phyloP scores from a whole-genome alignment of 2,797 vertebrate species.

The Clarias laeviceps region DNA sequence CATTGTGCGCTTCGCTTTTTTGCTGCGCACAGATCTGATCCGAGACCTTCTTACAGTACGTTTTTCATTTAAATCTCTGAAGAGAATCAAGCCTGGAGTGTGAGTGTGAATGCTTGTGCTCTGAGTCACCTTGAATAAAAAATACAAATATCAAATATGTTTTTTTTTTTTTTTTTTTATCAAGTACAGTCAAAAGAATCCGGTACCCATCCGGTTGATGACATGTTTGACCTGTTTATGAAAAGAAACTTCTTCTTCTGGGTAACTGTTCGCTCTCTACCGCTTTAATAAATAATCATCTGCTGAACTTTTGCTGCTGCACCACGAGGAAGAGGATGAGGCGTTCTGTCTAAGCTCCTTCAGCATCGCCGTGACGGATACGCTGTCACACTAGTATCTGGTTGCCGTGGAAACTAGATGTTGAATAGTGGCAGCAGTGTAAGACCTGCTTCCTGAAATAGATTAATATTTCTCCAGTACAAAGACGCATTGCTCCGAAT shows the following conservation, averaged over 20 bases:
- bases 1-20: not conserved
- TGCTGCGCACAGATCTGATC: not conserved
- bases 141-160: not conserved
- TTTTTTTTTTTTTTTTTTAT: not conserved
- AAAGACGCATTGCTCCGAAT: conserved; percentile 51
- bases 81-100: not conserved
- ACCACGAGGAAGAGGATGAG: conserved; percentile 13
- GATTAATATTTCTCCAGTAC: conserved; percentile 57
- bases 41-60: not conserved
- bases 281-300: conserved; percentile 1
- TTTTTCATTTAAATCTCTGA: not conserved
- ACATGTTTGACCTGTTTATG: not conserved
- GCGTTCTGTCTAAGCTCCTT: conserved; percentile 36
- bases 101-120: not conserved
- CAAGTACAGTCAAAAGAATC: not conserved
- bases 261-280: not conserved
- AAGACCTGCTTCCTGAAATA: conserved; percentile 67
- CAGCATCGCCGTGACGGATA: conserved; percentile 53
- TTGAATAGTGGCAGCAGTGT: conserved; percentile 63
- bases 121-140: conserved; percentile 2
- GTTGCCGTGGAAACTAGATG: conserved; percentile 74
- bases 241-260: not conserved
- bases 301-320: conserved; percentile 18
- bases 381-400: conserved; percentile 53
- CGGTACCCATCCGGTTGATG: not conserved